Evolutionary conservation across 2,113 vertebrate genomes (phyloP), one percentile per base, ranked within the genome.

Genomic region (Cryptotis parvus): DNA sequence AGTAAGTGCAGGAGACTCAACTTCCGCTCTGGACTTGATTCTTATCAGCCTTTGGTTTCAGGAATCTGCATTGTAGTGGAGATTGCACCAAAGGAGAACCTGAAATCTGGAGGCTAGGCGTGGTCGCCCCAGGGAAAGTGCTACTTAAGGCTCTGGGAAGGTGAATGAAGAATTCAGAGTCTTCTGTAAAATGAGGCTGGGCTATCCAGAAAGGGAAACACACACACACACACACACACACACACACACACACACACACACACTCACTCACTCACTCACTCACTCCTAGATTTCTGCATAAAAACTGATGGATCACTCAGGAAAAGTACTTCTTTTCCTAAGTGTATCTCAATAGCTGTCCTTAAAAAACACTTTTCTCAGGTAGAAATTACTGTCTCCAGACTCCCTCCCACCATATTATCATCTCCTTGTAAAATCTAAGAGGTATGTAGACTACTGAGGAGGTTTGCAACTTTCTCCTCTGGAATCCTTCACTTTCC

Each of bases 61-160:
- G 37, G 43, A 63, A 91, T 88, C 72, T 88, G 41, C 33, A 58
- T 26, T 80, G 61, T 14, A 94, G 52, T 94, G 39, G 73, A 89
- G 66, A 91, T 69, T 84, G 65, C 90, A 39, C 43, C 58, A 84
- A 58, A 81, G 55, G n/a, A 94, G n/a, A 88, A 88, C 12, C 29
- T 88, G 84, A 92, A 94, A 65, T 22, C 68, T 29, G 78, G 66
- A 7, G 83, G 4, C 55, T 78, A 76, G 33, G 12, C 37, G 55
- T 22, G 91, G 15, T 27, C 70, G 69, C 33, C 73, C 80, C 18
- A 90, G 33, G 52, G 20, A 66, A 85, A 87, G 39, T 66, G 5
- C 39, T 81, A 80, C 73, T 24, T 43, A 91, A 86, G 37, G 35
- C 72, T 52, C 37, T 90, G 12, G 68, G 35, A 79, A 94, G 61